These are phyloP conservation scores for Hecatera dysodea DNA, from an alignment of 2,888 invertebrate species.

Conservation along the genomic window DNA sequence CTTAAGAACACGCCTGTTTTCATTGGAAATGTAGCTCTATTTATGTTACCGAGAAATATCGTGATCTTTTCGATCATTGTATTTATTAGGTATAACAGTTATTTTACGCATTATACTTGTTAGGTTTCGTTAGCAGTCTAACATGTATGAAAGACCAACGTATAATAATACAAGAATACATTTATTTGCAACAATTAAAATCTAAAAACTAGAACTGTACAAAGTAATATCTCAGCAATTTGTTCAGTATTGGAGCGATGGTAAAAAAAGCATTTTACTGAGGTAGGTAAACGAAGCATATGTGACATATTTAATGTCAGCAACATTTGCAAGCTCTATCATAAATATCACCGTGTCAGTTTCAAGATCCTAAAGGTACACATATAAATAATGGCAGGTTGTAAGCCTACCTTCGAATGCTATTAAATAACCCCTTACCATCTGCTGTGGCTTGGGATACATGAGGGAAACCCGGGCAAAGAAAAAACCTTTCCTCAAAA, in stretches of 20 bases:
- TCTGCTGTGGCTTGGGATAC: conserved; percentile 32
- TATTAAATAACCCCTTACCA: conserved; percentile 49
- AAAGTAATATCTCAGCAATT: too few species aligned
- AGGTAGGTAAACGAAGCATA: too few species aligned
- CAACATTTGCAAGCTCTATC: conserved; percentile 30
- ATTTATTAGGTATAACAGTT: too few species aligned
- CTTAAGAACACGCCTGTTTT: conserved; percentile 8
- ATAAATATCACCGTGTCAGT: conserved; percentile 32
- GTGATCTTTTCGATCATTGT: neutral
- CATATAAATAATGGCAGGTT: conserved; percentile 46
- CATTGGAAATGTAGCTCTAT: neutral
- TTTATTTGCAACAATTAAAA: too few species aligned
- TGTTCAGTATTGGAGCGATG: too few species aligned
- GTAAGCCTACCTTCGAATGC: conserved; percentile 33
- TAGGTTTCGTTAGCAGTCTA: too few species aligned
- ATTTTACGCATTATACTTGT: too few species aligned
- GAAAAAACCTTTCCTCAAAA: neutral
- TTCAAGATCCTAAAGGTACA: conserved; percentile 35
- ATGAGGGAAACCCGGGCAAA: neutral
- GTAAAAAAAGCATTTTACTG: too few species aligned
- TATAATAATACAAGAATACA: too few species aligned
- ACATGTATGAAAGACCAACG: too few species aligned
- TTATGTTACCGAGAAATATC: neutral
- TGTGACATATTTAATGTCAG: neutral
- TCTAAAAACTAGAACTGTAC: too few species aligned